A percentile compares a stretch with the other conserved stretches of the same genome.
Conservation (phyloP, 2,888 invertebrate species). For the Linnaemya vulpina region DNA sequence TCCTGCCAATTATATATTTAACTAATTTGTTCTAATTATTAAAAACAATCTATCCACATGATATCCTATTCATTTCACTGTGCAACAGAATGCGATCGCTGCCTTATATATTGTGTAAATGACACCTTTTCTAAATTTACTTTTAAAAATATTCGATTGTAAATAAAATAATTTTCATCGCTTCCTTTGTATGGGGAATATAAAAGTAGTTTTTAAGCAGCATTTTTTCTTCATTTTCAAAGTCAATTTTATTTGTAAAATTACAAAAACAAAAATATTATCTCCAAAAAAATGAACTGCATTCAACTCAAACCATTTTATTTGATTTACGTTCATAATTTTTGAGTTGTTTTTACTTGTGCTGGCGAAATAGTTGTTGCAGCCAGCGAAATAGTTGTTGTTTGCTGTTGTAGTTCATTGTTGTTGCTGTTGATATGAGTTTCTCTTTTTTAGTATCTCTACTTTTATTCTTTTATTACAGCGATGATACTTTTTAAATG, state of each 20-base stretch:
- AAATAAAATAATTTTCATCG: slow-evolving; percentile 26
- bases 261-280: not conserved
- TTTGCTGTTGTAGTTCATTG: slow-evolving; percentile 10
- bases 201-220: too few relatives aligned
- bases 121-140: not conserved
- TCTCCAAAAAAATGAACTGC: not conserved
- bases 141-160: not conserved
- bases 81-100: not conserved
- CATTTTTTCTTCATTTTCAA: not conserved
- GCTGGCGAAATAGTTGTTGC: not conserved
- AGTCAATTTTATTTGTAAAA: slow-evolving; percentile 25
- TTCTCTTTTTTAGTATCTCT: slow-evolving; percentile 21
- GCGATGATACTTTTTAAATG: slow-evolving; percentile 44
- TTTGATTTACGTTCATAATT: not conserved
- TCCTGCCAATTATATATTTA: too few relatives aligned
- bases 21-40: too few relatives aligned
- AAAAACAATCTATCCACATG: too few relatives aligned
- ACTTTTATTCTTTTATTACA: not conserved
- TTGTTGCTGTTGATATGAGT: slow-evolving; percentile 36
- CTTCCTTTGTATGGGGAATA: slow-evolving; percentile 39
- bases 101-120: not conserved
- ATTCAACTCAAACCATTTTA: slow-evolving; percentile 5
- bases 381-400: slow-evolving; percentile 16
- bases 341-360: not conserved
- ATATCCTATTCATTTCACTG: not conserved